Conservation (phyloP, 2,888 invertebrate species). For the Pseudococcus longispinus region DNA sequence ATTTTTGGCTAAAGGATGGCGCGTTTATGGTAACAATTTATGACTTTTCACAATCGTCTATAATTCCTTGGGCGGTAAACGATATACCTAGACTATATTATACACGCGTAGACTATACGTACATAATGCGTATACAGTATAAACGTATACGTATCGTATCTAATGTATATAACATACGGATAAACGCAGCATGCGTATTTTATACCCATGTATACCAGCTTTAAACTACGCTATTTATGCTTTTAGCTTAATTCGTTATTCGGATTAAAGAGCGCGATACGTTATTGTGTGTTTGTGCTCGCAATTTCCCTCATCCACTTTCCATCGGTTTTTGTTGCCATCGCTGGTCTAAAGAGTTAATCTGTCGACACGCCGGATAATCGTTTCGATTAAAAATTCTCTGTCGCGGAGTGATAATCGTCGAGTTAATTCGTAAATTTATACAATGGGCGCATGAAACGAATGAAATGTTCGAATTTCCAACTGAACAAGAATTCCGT, state of each 20-base stretch:
- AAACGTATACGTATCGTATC: too few species aligned
- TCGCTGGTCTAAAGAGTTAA: not conserved
- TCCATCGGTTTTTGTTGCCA: not conserved
- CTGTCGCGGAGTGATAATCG: not conserved
- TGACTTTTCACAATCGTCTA: conserved; percentile 18
- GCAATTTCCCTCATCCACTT: not conserved
- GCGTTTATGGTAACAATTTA: not conserved
- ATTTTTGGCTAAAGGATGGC: not conserved
- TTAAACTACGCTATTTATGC: not conserved
- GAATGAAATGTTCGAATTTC: not conserved
- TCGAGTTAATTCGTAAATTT: not conserved
- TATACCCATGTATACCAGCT: not conserved
- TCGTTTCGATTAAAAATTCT: conserved; percentile 24
- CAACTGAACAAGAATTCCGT: not conserved
- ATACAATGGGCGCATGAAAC: not conserved
- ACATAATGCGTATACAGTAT: not conserved
- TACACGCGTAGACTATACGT: not conserved
- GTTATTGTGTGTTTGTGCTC: not conserved
- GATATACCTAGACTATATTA: not conserved
- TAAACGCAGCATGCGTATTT: conserved; percentile 1
- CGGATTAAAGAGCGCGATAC: conserved; percentile 34
- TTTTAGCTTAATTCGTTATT: conserved; percentile 31
- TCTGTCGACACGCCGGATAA: conserved; percentile 10
- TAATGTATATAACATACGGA: not conserved
- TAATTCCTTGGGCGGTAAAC: not conserved